A percentile compares a stretch with the other conserved stretches of the same genome.
Evolutionary conservation across 2,888 invertebrate genomes (phyloP).

Genomic region (Masnerella sp.): DNA sequence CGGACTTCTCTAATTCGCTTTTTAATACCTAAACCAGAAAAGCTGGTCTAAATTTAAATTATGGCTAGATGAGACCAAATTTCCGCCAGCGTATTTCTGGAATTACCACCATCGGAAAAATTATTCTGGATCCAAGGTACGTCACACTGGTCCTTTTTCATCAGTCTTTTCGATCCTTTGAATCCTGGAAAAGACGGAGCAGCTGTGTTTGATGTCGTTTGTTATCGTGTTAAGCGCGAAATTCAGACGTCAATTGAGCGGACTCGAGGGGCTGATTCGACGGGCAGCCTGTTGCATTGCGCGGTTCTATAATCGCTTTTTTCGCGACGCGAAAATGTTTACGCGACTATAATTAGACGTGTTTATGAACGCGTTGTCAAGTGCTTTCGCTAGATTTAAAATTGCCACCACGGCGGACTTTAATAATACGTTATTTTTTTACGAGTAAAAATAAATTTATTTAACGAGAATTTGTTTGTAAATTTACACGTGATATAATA

Average conservation of each 20-base stretch:
- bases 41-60: slow-evolving; percentile 26
- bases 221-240: no score
- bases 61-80: slow-evolving; percentile 25
- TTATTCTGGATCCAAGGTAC: slow-evolving; percentile 23
- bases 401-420: neutral
- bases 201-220: no score
- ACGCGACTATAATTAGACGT: slow-evolving; percentile 22
- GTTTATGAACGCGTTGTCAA: neutral
- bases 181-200: no score
- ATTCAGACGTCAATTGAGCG: slow-evolving; percentile 1
- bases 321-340: slow-evolving; percentile 12
- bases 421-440: no score
- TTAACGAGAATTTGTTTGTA: no score
- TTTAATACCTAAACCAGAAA: slow-evolving; percentile 5
- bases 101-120: slow-evolving; percentile 33
- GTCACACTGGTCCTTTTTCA: slow-evolving; percentile 38
- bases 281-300: slow-evolving; percentile 16
- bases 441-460: no score
- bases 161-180: slow-evolving; percentile 33
- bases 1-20: neutral
- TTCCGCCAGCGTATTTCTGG: slow-evolving; percentile 41
- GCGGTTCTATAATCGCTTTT: slow-evolving; percentile 19
- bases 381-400: neutral
- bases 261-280: neutral
- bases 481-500: no score